Evolutionary conservation across 2,797 vertebrate species (phyloP).

Genomic region (Paguma larvata): DNA sequence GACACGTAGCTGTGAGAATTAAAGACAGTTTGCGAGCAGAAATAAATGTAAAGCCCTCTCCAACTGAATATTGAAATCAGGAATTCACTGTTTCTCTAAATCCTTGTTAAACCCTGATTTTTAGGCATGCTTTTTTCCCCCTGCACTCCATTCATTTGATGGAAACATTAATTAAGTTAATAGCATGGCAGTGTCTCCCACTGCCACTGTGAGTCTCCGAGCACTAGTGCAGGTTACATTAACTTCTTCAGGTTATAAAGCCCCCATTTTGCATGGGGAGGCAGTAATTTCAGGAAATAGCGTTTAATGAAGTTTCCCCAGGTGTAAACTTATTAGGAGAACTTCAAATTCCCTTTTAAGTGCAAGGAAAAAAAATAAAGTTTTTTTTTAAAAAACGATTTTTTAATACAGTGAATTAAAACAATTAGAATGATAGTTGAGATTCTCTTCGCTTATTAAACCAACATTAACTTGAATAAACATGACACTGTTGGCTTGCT

Average conservation of each 20-base stretch:
- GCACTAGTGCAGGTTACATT: not conserved
- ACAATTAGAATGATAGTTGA: conserved; percentile 30
- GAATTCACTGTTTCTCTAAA: conserved; percentile 5
- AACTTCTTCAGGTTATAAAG: conserved; percentile 28
- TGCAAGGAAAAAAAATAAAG: not conserved
- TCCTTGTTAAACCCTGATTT: conserved; percentile 21
- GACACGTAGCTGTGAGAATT: conserved; percentile 15
- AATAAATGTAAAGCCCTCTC: conserved; percentile 38
- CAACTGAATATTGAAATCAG: conserved; percentile 5
- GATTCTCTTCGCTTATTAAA: not conserved
- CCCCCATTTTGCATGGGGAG: conserved; percentile 11
- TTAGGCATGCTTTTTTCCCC: not conserved
- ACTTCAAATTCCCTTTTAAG: conserved; percentile 42
- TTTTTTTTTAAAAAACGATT: not conserved
- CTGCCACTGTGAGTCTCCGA: not conserved
- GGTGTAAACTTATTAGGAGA: conserved; percentile 16
- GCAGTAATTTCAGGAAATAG: conserved; percentile 38
- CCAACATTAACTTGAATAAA: not conserved
- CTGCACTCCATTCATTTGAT: conserved; percentile 19
- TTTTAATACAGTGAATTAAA: conserved; percentile 20
- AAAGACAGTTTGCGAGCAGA: conserved; percentile 55
- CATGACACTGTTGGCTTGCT: not conserved
- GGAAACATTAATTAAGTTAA: conserved; percentile 49
- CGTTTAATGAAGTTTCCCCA: conserved; percentile 42
- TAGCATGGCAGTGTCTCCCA: not conserved